Evolutionary conservation across 2,797 vertebrate species (phyloP), one percentile per base, ranked within the genome.

Genomic region (Anolis apletophallus): DNA sequence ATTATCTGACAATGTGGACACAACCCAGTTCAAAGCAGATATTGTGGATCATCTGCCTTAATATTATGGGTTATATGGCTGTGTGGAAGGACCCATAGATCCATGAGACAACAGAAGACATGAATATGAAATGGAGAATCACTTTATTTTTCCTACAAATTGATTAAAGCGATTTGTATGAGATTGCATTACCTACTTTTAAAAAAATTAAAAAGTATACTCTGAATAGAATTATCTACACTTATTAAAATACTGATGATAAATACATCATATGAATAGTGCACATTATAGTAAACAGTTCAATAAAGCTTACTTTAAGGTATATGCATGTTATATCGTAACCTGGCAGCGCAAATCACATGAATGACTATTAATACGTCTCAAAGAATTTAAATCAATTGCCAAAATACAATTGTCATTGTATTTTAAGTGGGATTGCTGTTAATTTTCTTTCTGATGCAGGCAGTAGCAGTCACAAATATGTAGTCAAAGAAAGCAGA

Each of bases 41-140:
- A 46, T 46, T 46, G 46, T 46, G 46, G 46, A 46, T 46, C 7
- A 46, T 8, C 46, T 46, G 46, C 46, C 46, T 46, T 46, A 6
- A 46, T 46, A 46, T 46, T 7, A 3, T 46, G 7, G 46, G 46
- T 46, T 46, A 46, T 46, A 46, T 46, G 46, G 5, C 46, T 46
- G 5, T 46, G 7, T 46, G 46, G 46, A 46, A 46, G 46, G 5
- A 7, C 46, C 69, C 78, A 83, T 64, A 90, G 69, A 81, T 19
- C 46, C 0, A 0, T 55, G 91, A 69, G 61, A 2, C 0, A 81
- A 76, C 78, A 84, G 78, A 86, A 86, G 11, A 77, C 0, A 0
- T 74, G 87, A 90, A 77, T 0, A 19, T 2, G 55, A 91, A 69
- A 91, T 80, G 84, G 85, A 61, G 81, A 46, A 86, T 19, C 69